Base-by-base conservation (phyloP, 2,888 invertebrate species). In the Caenorhabditis macrosperma region DNA sequence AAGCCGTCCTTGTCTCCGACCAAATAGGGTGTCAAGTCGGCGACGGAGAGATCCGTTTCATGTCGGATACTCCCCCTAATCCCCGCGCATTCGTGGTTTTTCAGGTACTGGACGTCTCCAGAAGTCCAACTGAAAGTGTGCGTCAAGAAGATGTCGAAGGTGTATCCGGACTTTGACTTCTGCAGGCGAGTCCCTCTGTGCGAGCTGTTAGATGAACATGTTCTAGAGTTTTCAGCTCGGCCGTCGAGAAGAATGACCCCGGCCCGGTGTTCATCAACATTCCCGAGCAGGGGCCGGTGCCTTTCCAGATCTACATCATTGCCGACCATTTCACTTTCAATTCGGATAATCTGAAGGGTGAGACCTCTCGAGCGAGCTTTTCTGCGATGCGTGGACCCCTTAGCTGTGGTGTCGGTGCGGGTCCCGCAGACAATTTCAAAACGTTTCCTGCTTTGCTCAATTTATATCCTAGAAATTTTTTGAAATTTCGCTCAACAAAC, bases 41-140 rank as follows among this genome's bases (percentile, higher is more conserved):
- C 55, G 75, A 80, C 22, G 86, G 82, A 15, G 81, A 85, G 22
- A 78, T 89, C 6, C 55, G 85, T 54, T 85, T 89, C 33, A 78
- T 81, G 87, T 87, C 66, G 81, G 81, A 44, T n/a, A 6, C 7
- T 17, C 24, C 7, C 35, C 3, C 20, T 67, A 28, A 22, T 38
- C 38, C 7, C 2, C 5, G 3, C 15, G 6, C 9, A 38, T 33
- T 10, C 38, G 38, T 9, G 3, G 9, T 38, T 5, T 38, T 38
- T 38, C 15, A 86, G 88, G 71, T 89, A 88, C 63, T 90, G 90
- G 90, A 90, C 89, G 5, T 87, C 88, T 41, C 90, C 90, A 2
- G 85, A 85, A 54, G 90, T 90, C 6, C 84, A 81, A 33, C 44
- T 90, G 5, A 66, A 82, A 48, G 86, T 89, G n/a, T 90, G 90